Conservation (phyloP, 23 tunicate genomes). For the Trididemnum nubilum region DNA sequence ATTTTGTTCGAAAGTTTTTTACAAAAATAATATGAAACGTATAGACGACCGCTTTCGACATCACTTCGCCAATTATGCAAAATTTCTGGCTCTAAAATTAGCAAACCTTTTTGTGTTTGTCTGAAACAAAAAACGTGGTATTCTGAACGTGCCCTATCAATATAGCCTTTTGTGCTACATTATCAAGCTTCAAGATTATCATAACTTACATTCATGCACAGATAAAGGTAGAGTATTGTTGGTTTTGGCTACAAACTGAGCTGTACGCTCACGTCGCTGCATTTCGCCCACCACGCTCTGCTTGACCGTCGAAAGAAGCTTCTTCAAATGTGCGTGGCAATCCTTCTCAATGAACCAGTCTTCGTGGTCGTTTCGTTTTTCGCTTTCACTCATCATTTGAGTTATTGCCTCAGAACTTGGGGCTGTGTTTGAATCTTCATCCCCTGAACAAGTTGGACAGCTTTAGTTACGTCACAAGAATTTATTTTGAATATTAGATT, state of each 20-base stretch:
- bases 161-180: too few relatives aligned
- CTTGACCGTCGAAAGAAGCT: conserved; percentile 71
- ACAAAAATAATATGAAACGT: too few relatives aligned
- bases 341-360: conserved; percentile 43
- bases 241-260: conserved; percentile 54
- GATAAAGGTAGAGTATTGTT: conserved; percentile 54
- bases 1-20: too few relatives aligned
- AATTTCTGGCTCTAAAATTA: too few relatives aligned
- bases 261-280: conserved; percentile 60
- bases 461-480: too few relatives aligned
- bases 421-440: conserved; percentile 37
- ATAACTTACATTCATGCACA: conserved; percentile 77
- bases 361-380: conserved; percentile 13
- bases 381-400: background rate
- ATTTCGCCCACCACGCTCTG: conserved; percentile 72
- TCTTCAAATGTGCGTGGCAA: conserved; percentile 71
- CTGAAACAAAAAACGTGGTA: too few relatives aligned
- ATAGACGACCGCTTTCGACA: too few relatives aligned
- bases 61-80: too few relatives aligned
- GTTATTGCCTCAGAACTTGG: background rate
- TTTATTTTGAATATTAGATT: too few relatives aligned
- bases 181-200: too few relatives aligned
- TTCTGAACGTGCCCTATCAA: too few relatives aligned
- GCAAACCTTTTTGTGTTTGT: too few relatives aligned
- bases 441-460: conserved; percentile 48